Base-by-base conservation (phyloP, 2,113 vertebrate genomes). In the Naja naja region DNA sequence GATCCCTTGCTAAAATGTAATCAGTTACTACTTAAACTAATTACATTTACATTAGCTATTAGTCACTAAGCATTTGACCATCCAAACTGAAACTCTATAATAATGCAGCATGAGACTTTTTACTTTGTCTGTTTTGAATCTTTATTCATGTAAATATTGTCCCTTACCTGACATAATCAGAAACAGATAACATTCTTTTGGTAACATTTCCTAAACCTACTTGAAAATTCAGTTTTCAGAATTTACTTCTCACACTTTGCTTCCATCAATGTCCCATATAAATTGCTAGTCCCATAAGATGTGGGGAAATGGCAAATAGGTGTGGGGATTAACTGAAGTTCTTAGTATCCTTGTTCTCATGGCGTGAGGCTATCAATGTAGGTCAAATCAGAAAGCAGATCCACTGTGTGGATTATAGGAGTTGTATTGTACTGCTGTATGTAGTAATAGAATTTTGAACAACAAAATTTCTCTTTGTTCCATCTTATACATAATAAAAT, bases 311-410 rank as follows among this genome's bases (percentile, higher is more conserved):
- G n/a, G 49, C 87, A 86, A 91, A 45, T 3, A 14, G 22, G 14
- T 22, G 7, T 81, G 3, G 47, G 16, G 55, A 89, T 89, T 60
- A 60, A 45, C 39, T 93, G 94, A 89, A 74, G 91, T 90, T 95
- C 27, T 87, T 91, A 93, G 89, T 87, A 94, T 94, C 86, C 93
- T 16, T 94, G 96, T 96, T 97, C 94, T 95, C 93, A 81, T 81
- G 6, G 74, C 18, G 1, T 43, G 18, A 81, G 34, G 7, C n/a
- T 18, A 1, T 81, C 34, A 43, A 9, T 43, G 34, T 81, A 20
- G 74, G 18, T 22, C 34, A 81, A 22, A 20, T 81, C 18, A 81
- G 18, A 39, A 81, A 81, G 20, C 34, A 81, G 74, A 22, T 9
- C 47, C 34, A 39, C 69, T 20, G 7, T 5, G 5, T 22, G 18